Evolutionary conservation across 64 coral and sea anemone species (phyloP).

Genomic region (Montipora cactus): DNA sequence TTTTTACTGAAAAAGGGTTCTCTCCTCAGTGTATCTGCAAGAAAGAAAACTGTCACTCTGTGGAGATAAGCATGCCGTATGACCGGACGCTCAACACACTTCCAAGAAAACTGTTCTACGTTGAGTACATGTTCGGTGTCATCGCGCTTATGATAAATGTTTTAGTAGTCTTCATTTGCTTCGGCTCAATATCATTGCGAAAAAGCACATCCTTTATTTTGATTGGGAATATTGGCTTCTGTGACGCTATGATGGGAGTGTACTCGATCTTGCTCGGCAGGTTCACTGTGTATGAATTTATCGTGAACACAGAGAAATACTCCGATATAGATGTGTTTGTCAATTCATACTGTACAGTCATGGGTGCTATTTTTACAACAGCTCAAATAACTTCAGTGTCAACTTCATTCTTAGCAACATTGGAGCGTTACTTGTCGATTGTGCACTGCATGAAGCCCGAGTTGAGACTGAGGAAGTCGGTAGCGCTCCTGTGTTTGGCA

Average conservation of each 20-base stretch:
- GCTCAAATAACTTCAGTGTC: conserved; percentile 38
- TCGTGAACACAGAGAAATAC: conserved; percentile 25
- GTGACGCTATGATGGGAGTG: conserved; percentile 58
- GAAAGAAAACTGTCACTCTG: neutral
- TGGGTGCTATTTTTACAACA: conserved; percentile 59
- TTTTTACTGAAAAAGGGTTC: conserved; percentile 32
- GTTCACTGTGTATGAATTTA: conserved; percentile 72
- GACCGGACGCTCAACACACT: conserved; percentile 15
- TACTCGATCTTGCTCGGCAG: conserved; percentile 59
- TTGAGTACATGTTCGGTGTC: conserved; percentile 51
- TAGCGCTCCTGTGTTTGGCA: neutral
- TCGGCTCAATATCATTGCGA: neutral
- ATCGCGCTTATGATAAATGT: conserved; percentile 37
- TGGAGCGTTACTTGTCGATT: conserved; percentile 56
- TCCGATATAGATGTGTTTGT: conserved; percentile 36
- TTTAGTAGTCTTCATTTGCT: conserved; percentile 25
- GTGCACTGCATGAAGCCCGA: conserved; percentile 66
- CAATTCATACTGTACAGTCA: conserved; percentile 48
- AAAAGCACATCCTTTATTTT: conserved; percentile 61
- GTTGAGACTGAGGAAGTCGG: conserved; percentile 3
- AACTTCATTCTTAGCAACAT: conserved; percentile 44
- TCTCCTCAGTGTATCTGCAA: conserved; percentile 68
- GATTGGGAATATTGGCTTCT: conserved; percentile 52
- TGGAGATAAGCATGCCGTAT: conserved; percentile 14
- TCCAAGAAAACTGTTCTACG: conserved; percentile 52